phyloP scores from a whole-genome alignment of 2,113 vertebrate genomes.

The Henicopernis longicauda region DNA sequence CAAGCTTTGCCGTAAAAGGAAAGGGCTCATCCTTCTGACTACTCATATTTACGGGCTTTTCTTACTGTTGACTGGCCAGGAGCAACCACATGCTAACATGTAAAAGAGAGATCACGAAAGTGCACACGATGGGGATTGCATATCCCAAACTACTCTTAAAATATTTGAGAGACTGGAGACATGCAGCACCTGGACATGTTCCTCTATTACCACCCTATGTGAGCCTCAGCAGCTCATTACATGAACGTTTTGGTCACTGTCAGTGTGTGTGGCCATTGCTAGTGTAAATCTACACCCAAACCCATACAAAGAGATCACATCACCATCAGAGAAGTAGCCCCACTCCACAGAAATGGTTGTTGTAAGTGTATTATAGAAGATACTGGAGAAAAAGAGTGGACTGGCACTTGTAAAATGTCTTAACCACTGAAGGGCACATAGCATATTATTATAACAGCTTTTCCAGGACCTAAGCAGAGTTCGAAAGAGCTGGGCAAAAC shows the following conservation, averaged over 20 bases:
- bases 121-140: neutral
- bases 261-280: neutral
- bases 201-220: neutral
- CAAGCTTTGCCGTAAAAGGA: neutral
- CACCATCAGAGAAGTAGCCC: neutral
- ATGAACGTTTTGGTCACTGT: neutral
- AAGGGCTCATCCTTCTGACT: neutral
- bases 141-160: neutral
- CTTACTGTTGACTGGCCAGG: neutral
- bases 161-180: neutral
- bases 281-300: neutral
- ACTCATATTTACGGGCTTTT: neutral
- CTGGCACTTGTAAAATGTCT: neutral
- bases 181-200: neutral
- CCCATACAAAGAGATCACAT: neutral
- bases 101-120: neutral
- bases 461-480: neutral
- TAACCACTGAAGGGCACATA: neutral
- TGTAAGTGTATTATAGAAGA: neutral
- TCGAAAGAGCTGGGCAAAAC: neutral
- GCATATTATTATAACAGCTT: neutral
- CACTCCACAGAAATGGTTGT: neutral
- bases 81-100: neutral
- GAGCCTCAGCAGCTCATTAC: neutral
- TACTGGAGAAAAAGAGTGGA: neutral